Evolutionary conservation across 2,888 invertebrate species (phyloP).

Genomic region (Orchesellides sinensis): DNA sequence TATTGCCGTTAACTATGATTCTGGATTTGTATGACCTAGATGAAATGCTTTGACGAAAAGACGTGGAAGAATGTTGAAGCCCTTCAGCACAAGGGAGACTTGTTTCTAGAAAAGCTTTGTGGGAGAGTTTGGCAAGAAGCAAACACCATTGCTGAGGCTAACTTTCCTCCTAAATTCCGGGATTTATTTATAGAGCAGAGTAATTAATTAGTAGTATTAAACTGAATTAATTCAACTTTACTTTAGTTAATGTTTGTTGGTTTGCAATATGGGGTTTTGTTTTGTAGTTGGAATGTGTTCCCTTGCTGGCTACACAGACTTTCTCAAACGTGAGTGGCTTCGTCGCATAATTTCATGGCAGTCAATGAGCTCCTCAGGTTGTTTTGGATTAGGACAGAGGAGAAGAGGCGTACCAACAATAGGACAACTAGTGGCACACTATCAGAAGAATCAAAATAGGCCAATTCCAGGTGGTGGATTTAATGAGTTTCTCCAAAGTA

Average conservation of each 20-base stretch:
- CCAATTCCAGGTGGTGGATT: constrained; percentile 1
- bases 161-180: constrained; percentile 63
- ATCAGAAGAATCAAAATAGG: too few species aligned
- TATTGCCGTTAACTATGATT: background rate
- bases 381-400: constrained; percentile 53
- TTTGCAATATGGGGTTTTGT: constrained; percentile 15
- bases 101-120: constrained; percentile 63
- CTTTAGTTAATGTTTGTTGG: background rate
- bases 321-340: constrained; percentile 76
- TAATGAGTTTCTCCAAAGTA: background rate
- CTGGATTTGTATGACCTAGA: background rate
- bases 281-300: constrained; percentile 78
- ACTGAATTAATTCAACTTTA: background rate
- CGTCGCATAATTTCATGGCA: constrained; percentile 77
- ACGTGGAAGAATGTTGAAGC: constrained; percentile 6
- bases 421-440: too few species aligned
- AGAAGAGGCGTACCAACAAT: constrained; percentile 8
- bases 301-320: constrained; percentile 78
- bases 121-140: constrained; percentile 69
- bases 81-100: background rate
- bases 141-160: constrained; percentile 60
- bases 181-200: constrained; percentile 72
- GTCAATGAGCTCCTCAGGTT: constrained; percentile 34
- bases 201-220: constrained; percentile 10
- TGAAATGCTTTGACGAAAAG: constrained; percentile 31